phyloP scores from a whole-genome alignment of 1,140 invertebrate species.

The Drosophila sp. region DNA sequence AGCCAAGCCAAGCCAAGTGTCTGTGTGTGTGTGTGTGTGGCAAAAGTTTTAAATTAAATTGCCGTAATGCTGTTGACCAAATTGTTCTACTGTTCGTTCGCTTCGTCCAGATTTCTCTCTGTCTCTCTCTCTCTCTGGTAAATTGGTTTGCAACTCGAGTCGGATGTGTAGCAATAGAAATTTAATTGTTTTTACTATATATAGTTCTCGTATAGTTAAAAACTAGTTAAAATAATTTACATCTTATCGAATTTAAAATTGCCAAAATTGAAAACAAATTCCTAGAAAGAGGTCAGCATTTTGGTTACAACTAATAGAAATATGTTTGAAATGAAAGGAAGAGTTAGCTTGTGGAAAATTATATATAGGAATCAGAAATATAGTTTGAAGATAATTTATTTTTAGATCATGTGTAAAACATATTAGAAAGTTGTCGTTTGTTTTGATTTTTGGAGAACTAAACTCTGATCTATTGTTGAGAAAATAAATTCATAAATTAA shows the following conservation, averaged over 20 bases:
- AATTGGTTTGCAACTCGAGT: not conserved
- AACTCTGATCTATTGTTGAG: no score
- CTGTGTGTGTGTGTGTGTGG: slow-evolving; percentile 13
- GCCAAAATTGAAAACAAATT: not conserved
- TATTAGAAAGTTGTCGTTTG: no score
- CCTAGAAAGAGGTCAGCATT: no score
- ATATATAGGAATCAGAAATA: no score
- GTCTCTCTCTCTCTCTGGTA: not conserved
- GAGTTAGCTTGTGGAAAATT: no score
- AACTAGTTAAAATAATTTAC: not conserved
- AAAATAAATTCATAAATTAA: no score
- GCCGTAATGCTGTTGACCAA: slow-evolving; percentile 58
- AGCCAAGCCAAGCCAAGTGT: slow-evolving; percentile 27
- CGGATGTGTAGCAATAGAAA: not conserved
- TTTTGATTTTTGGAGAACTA: no score
- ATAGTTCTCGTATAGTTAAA: not conserved
- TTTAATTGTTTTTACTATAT: not conserved
- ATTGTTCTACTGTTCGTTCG: slow-evolving; percentile 12
- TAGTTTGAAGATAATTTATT: no score
- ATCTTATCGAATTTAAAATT: not conserved
- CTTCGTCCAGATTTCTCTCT: slow-evolving; percentile 5
- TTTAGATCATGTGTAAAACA: no score
- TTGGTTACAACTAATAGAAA: no score
- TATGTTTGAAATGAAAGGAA: no score
- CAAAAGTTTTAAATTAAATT: slow-evolving; percentile 72